phyloP scores from a whole-genome alignment of 1,140 invertebrate genomes.

The Pseudomyrmex gracilis region DNA sequence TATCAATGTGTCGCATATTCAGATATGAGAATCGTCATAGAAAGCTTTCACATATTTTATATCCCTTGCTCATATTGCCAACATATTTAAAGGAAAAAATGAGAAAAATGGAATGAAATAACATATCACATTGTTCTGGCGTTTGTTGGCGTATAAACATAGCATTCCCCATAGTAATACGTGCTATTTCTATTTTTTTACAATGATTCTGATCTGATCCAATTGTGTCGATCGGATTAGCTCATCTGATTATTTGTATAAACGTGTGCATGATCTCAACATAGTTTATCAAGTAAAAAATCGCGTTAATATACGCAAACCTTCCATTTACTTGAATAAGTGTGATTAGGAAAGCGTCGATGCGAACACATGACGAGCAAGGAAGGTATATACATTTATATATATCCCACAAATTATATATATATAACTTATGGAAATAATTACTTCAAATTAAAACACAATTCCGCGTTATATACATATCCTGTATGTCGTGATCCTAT shows the following conservation, averaged over 20 bases:
- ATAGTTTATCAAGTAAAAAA: conserved; percentile 27
- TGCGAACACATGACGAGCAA: neutral
- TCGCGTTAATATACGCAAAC: neutral
- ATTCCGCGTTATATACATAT: conserved; percentile 51
- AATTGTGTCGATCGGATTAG: conserved; percentile 11
- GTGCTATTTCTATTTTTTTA: conserved; percentile 51
- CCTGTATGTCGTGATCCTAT: conserved; percentile 20
- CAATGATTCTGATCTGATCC: conserved; percentile 10
- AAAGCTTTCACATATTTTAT: conserved; percentile 20
- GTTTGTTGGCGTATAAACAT: conserved; percentile 42
- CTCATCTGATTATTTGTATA: conserved; percentile 37
- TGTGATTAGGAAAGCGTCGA: neutral
- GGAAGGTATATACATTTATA: conserved; percentile 10
- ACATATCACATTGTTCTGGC: conserved; percentile 50
- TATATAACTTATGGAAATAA: neutral
- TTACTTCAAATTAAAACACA: conserved; percentile 31
- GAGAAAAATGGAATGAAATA: neutral
- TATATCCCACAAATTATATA: neutral
- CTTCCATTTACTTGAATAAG: conserved; percentile 35
- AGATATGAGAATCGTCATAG: neutral
- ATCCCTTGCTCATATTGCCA: conserved; percentile 6
- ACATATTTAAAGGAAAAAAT: neutral
- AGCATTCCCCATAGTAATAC: conserved; percentile 38
- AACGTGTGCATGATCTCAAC: conserved; percentile 6
- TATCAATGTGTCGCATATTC: conserved; percentile 13